phyloP scores from a whole-genome alignment of 2,797 vertebrate species.

The Silurus lanzhouensis region DNA sequence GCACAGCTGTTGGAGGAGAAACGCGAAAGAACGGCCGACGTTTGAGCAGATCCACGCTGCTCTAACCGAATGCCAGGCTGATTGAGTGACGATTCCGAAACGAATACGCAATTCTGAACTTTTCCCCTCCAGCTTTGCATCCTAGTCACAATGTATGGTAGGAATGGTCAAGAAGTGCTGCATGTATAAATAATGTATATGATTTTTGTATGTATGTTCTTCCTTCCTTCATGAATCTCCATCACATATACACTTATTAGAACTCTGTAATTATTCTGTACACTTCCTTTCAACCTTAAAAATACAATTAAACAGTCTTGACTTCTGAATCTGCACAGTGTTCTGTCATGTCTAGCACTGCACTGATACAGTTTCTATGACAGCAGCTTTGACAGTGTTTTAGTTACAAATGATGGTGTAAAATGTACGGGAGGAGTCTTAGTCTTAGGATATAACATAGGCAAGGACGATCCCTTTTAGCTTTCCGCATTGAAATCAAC shows the following conservation, averaged over 20 bases:
- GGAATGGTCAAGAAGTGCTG: not conserved
- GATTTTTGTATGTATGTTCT: not conserved
- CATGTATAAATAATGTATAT: slow-evolving; percentile 11
- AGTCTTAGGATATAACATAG: too few species aligned
- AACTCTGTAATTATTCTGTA: not conserved
- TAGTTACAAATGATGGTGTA: not conserved
- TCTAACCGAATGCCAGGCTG: slow-evolving; percentile 74
- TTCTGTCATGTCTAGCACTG: not conserved
- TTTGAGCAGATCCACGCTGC: slow-evolving; percentile 88
- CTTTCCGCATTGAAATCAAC: not conserved
- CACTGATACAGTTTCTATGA: not conserved
- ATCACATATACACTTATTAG: not conserved
- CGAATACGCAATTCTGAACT: slow-evolving; percentile 22
- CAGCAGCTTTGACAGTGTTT: not conserved
- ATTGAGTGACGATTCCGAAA: slow-evolving; percentile 1
- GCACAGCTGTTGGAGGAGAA: slow-evolving; percentile 93
- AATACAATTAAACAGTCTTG: not conserved
- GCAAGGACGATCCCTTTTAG: not conserved
- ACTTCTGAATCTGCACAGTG: not conserved
- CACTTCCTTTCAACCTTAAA: not conserved
- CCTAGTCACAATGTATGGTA: not conserved
- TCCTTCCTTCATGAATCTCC: not conserved
- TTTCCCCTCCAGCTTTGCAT: not conserved
- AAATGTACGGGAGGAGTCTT: not conserved
- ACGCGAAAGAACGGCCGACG: slow-evolving; percentile 87